phyloP scores from a whole-genome alignment of 2,113 vertebrate species.

The Larimichthys polyactis region DNA sequence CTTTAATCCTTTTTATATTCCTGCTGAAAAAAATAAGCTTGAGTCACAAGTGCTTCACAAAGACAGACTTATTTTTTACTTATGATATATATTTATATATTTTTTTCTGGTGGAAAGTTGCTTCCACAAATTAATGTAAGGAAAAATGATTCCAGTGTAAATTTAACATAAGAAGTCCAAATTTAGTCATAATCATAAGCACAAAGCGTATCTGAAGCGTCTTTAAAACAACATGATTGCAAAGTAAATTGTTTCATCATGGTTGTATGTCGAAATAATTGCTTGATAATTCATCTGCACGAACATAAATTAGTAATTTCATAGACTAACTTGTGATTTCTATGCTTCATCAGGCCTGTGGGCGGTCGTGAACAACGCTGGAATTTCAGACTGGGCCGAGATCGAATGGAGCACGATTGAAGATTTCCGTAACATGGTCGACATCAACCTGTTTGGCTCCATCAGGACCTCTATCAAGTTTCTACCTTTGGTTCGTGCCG shows the following conservation, averaged over 20 bases:
- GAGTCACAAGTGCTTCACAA: too few relatives aligned
- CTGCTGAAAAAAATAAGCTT: too few relatives aligned
- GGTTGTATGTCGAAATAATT: not conserved
- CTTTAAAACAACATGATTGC: too few relatives aligned
- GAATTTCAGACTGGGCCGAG: constrained; percentile 82
- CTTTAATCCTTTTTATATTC: too few relatives aligned
- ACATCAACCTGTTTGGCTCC: constrained; percentile 85
- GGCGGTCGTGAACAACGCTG: constrained; percentile 81
- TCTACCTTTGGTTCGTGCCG: constrained; percentile 83
- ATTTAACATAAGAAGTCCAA: too few relatives aligned
- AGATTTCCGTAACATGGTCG: constrained; percentile 79
- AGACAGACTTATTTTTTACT: too few relatives aligned
- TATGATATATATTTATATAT: too few relatives aligned
- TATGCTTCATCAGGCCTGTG: constrained; percentile 67
- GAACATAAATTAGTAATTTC: not conserved
- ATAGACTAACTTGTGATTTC: too few relatives aligned
- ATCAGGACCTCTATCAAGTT: constrained; percentile 85
- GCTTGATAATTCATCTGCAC: too few relatives aligned
- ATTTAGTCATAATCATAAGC: too few relatives aligned
- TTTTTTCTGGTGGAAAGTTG: not conserved
- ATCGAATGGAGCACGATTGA: constrained; percentile 84
- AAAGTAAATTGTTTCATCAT: not conserved
- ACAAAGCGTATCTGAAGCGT: too few relatives aligned
- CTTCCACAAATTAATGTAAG: not conserved
- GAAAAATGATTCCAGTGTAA: too few relatives aligned